These are phyloP conservation scores for Mirounga angustirostris DNA, from an alignment of 2,113 vertebrate species.

Conservation along the genomic window DNA sequence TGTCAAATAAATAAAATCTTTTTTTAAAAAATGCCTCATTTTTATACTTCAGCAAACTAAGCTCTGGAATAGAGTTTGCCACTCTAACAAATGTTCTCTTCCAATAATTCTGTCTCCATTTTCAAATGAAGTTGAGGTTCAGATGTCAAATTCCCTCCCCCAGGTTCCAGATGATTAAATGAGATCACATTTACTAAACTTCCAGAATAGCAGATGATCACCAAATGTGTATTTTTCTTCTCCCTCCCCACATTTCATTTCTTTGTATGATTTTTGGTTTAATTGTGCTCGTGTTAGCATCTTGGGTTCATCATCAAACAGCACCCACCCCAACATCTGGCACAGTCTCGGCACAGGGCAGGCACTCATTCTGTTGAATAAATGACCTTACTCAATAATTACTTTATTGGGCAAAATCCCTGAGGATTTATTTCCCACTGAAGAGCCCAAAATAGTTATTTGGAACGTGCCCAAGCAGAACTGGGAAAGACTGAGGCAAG, in stretches of 20 bases:
- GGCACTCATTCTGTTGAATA: neutral
- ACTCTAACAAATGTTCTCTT: neutral
- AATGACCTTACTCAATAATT: constrained; percentile 14
- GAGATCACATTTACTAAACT: constrained; percentile 28
- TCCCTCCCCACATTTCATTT: neutral
- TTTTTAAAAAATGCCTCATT: neutral
- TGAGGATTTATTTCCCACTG: neutral
- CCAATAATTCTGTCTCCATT: neutral
- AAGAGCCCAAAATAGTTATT: constrained; percentile 28
- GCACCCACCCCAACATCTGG: neutral
- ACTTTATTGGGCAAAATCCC: constrained; percentile 30
- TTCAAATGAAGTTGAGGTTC: constrained; percentile 27
- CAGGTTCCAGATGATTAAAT: neutral
- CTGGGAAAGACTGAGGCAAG: neutral
- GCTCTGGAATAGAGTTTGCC: neutral
- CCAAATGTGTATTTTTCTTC: neutral
- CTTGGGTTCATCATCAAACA: constrained; percentile 5
- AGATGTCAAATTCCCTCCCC: constrained; percentile 25
- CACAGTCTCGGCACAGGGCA: neutral
- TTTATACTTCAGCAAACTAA: constrained; percentile 8
- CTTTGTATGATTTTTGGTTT: neutral
- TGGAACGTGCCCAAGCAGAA: neutral
- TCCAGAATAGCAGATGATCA: neutral
- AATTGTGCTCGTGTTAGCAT: neutral
- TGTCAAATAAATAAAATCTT: no score